Percentiles rank a stretch among this genome's conserved stretches.
phyloP scores from a whole-genome alignment of 2,113 vertebrate species.

The Gopherus evgoodei region DNA sequence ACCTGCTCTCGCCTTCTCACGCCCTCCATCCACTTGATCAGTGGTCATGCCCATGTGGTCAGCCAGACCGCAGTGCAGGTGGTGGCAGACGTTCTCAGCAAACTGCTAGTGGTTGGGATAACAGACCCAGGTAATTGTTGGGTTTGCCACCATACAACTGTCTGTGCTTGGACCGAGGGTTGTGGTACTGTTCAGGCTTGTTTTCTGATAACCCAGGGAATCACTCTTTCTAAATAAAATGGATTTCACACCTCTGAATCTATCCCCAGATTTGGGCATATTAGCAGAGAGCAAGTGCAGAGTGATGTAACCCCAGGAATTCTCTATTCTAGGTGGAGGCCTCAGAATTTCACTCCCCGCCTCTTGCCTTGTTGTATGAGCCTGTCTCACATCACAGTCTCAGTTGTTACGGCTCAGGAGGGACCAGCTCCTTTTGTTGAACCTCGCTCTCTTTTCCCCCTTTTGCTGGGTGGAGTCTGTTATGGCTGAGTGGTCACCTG shows the following conservation, averaged over 20 bases:
- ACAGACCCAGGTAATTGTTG: constrained; percentile 91
- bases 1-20: constrained; percentile 96
- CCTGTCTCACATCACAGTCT: not conserved
- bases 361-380: not conserved
- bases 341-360: not conserved
- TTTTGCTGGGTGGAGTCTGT: not conserved
- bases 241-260: not conserved
- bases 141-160: rapidly evolving
- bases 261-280: not conserved
- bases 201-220: not conserved
- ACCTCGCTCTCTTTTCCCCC: not conserved
- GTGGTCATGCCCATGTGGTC: constrained; percentile 92
- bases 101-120: constrained; percentile 96
- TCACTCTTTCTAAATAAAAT: not conserved
- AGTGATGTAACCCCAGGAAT: not conserved
- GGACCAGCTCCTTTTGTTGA: not conserved
- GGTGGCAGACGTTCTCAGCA: constrained; percentile 97
- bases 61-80: constrained; percentile 98
- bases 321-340: not conserved
- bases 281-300: not conserved
- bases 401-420: not conserved
- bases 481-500: not conserved
- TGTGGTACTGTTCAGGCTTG: rapidly evolving
- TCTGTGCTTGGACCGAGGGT: rapidly evolving
- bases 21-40: constrained; percentile 95